A percentile compares a stretch with the other conserved stretches of the same genome.
Conservation (phyloP, 2,113 vertebrate genomes). For the Catagonus wagneri region DNA sequence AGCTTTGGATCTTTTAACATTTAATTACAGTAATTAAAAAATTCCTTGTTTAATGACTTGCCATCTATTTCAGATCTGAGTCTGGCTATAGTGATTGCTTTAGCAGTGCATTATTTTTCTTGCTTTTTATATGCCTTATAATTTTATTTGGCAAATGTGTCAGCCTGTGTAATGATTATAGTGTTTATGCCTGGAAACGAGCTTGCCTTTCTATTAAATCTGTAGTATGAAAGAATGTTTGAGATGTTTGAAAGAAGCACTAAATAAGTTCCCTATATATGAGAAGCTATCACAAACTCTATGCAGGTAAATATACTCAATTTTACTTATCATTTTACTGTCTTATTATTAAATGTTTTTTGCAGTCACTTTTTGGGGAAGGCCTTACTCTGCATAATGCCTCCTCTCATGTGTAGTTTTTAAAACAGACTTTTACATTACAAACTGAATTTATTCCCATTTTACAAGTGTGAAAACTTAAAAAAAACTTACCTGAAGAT, state of each 20-base stretch:
- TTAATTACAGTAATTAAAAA: neutral
- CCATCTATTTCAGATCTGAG: neutral
- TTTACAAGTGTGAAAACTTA: neutral
- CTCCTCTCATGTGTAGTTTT: neutral
- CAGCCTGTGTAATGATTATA: neutral
- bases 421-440: neutral
- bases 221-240: constrained; percentile 23
- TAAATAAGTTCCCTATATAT: neutral
- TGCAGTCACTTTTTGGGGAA: neutral
- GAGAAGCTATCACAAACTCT: neutral
- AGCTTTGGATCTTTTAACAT: neutral
- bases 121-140: neutral
- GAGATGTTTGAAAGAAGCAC: neutral
- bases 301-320: neutral
- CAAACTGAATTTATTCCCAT: neutral
- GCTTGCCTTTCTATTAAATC: neutral
- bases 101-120: neutral
- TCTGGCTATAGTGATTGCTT: neutral
- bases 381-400: neutral
- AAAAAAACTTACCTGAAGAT: neutral
- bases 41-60: neutral
- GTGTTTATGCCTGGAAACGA: neutral
- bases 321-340: neutral
- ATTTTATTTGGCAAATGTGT: neutral
- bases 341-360: neutral